Conservation (phyloP, 2,113 vertebrate genomes). For the Marcusenius ussheri region DNA sequence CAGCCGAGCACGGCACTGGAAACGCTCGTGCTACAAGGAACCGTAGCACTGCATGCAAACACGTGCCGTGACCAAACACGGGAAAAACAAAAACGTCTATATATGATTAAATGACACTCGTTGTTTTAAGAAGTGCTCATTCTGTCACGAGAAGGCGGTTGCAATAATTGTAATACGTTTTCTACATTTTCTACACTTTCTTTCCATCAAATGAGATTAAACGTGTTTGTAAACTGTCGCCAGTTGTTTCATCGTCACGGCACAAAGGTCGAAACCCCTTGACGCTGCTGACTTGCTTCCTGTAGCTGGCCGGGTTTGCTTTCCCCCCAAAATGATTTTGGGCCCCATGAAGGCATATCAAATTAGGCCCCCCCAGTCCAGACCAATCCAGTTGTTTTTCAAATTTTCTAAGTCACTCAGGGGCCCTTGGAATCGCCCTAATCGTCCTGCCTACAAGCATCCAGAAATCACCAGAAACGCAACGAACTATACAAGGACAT, state of each 20-base stretch:
- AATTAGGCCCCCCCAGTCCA: too few species aligned
- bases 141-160: not conserved
- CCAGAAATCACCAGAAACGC: not conserved
- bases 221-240: not conserved
- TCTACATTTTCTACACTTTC: not conserved
- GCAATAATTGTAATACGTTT: not conserved
- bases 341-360: too few species aligned
- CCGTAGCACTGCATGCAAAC: not conserved
- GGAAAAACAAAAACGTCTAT: not conserved
- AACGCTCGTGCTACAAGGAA: not conserved
- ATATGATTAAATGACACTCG: not conserved
- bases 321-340: not conserved
- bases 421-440: too few species aligned
- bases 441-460: not conserved
- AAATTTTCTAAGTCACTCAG: too few species aligned
- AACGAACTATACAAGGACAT: not conserved
- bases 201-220: constrained; percentile 7
- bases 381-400: too few species aligned
- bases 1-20: not conserved
- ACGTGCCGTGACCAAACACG: not conserved
- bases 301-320: not conserved
- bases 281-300: not conserved
- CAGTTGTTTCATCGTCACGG: not conserved
- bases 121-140: not conserved
- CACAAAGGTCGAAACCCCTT: not conserved